phyloP scores from a whole-genome alignment of 1,140 invertebrate genomes.

The Temnothorax longispinosus region DNA sequence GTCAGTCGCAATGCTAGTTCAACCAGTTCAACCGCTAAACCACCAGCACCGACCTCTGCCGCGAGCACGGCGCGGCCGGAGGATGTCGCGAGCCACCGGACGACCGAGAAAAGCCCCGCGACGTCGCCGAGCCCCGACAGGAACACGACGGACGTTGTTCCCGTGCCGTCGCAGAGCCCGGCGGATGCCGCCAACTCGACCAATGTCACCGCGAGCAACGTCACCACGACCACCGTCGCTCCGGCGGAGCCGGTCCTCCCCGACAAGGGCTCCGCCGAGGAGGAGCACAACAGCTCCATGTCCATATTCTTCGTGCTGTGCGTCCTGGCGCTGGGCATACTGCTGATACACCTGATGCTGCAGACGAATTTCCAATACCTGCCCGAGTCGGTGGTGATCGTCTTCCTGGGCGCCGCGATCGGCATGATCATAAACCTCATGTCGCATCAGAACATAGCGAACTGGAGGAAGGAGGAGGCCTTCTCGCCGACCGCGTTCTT shows the following conservation, averaged over 20 bases:
- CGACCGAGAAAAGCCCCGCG: slow-evolving; percentile 49
- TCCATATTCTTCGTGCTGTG: slow-evolving; percentile 98
- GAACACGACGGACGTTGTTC: slow-evolving; percentile 53
- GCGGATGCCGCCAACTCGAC: slow-evolving; percentile 77
- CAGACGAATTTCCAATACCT: slow-evolving; percentile 98
- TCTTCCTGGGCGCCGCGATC: slow-evolving; percentile 96
- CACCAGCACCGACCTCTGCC: neutral
- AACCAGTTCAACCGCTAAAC: neutral
- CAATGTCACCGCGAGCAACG: slow-evolving; percentile 82
- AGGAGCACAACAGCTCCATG: slow-evolving; percentile 98
- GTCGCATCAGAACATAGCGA: slow-evolving; percentile 95
- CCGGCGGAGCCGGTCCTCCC: slow-evolving; percentile 91
- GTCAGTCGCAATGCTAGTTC: neutral
- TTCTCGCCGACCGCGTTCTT: slow-evolving; percentile 99
- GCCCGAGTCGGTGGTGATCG: slow-evolving; percentile 98
- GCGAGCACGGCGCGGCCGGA: slow-evolving; percentile 35
- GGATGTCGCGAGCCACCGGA: slow-evolving; percentile 10
- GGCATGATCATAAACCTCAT: slow-evolving; percentile 96
- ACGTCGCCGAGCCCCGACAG: slow-evolving; percentile 34
- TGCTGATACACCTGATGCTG: slow-evolving; percentile 97
- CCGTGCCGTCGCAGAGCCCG: slow-evolving; percentile 44
- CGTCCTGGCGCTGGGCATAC: slow-evolving; percentile 96
- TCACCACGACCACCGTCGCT: slow-evolving; percentile 85
- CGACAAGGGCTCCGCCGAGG: slow-evolving; percentile 95
- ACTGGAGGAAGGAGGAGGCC: slow-evolving; percentile 98